Evolutionary conservation across 1,140 invertebrate species (phyloP).

Genomic region (Polypedilum pembai): DNA sequence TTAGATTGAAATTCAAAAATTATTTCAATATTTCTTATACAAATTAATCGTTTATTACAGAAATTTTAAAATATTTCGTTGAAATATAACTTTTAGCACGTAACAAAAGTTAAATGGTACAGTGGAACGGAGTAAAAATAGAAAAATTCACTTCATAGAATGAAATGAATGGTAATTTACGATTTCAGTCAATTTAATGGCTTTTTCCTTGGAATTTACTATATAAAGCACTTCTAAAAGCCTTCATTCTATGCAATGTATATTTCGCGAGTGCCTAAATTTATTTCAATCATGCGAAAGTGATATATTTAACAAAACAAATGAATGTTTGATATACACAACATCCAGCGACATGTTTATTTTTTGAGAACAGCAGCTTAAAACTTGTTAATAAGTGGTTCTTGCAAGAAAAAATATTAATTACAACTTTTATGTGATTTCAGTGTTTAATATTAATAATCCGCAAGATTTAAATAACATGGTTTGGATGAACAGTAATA

Average conservation of each 20-base stretch:
- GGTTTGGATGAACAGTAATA: slow-evolving; percentile 25
- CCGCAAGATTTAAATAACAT: slow-evolving; percentile 22
- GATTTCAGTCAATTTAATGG: neutral
- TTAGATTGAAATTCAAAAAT: neutral
- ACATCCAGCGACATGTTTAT: slow-evolving; percentile 3
- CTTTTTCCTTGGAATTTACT: neutral
- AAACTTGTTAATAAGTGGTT: neutral
- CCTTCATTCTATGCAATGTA: neutral
- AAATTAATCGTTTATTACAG: neutral
- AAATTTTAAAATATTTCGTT: neutral
- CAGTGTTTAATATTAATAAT: slow-evolving; percentile 25
- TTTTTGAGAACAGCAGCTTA: neutral
- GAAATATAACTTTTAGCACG: neutral
- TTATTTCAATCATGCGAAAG: neutral
- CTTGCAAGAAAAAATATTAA: neutral
- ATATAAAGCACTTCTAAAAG: neutral
- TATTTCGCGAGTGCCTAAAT: neutral
- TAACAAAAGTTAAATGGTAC: neutral
- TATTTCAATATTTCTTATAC: neutral
- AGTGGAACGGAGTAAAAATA: neutral
- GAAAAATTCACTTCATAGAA: neutral
- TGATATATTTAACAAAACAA: too few species aligned
- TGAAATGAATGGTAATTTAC: slow-evolving; percentile 23
- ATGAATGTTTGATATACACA: too few species aligned
- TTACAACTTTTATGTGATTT: neutral